Evolutionary conservation across 2,888 invertebrate species (phyloP), one percentile per base, ranked within the genome.

Genomic region (Xestia c-nigrum): DNA sequence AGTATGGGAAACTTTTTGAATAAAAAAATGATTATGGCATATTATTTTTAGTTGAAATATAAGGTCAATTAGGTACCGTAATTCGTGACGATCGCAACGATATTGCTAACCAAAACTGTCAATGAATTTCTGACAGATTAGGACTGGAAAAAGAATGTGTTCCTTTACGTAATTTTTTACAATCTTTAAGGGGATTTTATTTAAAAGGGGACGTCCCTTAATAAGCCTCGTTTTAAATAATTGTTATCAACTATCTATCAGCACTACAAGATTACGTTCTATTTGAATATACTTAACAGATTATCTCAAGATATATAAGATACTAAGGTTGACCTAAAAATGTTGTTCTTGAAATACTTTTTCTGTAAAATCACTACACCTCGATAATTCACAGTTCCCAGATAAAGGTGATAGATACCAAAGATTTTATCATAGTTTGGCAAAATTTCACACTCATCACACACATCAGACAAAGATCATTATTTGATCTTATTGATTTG

Each of bases 281-380:
- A n/a, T 64, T 43, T 64, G n/a, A 43, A 43, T 24, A 64, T 46
- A n/a, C 43, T 64, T 64, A 43, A 43, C n/a, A 68, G 50, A 72
- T 52, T 50, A 24, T 70, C 50, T 43, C 64, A 43, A 50, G 24
- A 65, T 38, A 43, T 14, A 16, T 10, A 61, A 19, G 38, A 46
- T 46, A 67, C 5, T 14, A 14, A 43, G 14, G 5, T 12, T 50
- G 69, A 50, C 40, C 72, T 21, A 40, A 68, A 24, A 50, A 9
- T 0, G 7, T 19, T 50, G n/a, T 67, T 40, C 9, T 69, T 69
- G 50, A 4, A 5, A 50, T 40, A 68, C 38, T 68, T 72, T 47
- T 71, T 47, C 19, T 57, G 68, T 55, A 40, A 69, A 12, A 69
- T 38, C n/a, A 47, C 38, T 38, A 38, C 70, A 40, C 21, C 6